Base-by-base conservation (phyloP, 1,140 invertebrate genomes). In the Hyles vespertilio region DNA sequence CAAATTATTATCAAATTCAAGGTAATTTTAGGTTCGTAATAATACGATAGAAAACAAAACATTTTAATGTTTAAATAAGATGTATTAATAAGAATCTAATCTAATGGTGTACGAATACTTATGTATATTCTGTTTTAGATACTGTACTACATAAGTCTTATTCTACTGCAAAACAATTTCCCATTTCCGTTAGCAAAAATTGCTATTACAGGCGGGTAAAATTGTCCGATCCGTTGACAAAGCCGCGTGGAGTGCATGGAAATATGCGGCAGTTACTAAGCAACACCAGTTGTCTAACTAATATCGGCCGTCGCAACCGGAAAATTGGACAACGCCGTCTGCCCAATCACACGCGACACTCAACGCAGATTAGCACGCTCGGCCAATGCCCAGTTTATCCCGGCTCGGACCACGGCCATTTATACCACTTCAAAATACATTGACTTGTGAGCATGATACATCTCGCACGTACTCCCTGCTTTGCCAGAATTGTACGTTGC, bases 301-400 rank as follows among this genome's bases (percentile, higher is more conserved):
- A 83, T 81, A 74, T 72, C 72, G 59, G 58, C 71, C 64, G 77
- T 74, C 74, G 78, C 75, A 54, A 79, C 82, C 82, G 85, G 85
- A 88, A 88, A 88, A 88, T 88, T 88, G 85, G 79, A 88, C 80
- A 81, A 72, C 77, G 71, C 62, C 73, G 80, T 80, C 78, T 80
- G 81, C 69, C 82, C 85, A 88, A 88, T 88, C 85, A 88, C 75
- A 85, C 76, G 81, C 82, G 82, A 84, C 81, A 84, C 81, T 83
- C 85, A 69, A 80, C 79, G 80, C 81, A 84, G 82, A 88, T 88
- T 86, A 86, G 85, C 77, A 78, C 71, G 74, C 71, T 81, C 74
- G 72, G 67, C 75, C 72, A 69, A 77, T 72, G 70, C 68, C 74
- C 69, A 69, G 69, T 72, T 63, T 69, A 64, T 51, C 58, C 54